These are phyloP conservation scores for Lithophane semibrunnea DNA, from an alignment of 2,888 invertebrate species.

Conservation along the genomic window DNA sequence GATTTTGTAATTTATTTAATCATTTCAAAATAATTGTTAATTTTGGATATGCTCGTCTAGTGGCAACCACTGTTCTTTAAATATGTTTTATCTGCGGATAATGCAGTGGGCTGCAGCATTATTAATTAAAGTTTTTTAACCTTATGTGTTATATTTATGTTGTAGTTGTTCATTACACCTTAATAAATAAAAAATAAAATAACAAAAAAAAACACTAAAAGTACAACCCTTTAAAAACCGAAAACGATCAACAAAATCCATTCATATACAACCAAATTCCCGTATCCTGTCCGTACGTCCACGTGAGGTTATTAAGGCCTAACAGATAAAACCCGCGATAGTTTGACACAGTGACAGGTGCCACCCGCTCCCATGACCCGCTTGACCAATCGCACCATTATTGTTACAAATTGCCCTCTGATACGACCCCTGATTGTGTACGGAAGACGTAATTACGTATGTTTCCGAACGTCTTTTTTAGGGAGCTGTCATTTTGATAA, in stretches of 20 bases:
- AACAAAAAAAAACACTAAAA: neutral
- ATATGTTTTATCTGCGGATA: too few species aligned
- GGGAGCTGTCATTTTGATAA: conserved; percentile 52
- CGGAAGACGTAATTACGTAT: conserved; percentile 76
- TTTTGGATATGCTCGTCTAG: too few species aligned
- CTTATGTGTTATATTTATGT: too few species aligned
- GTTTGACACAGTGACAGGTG: conserved; percentile 83
- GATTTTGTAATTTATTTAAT: too few species aligned
- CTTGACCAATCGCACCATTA: conserved; percentile 81
- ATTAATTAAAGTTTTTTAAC: too few species aligned
- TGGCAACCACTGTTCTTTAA: too few species aligned
- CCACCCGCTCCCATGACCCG: conserved; percentile 80
- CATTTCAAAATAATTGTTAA: too few species aligned
- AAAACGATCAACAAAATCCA: conserved; percentile 50
- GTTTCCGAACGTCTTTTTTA: conserved; percentile 63
- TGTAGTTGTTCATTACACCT: too few species aligned
- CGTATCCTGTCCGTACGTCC: conserved; percentile 67
- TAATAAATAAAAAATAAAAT: too few species aligned
- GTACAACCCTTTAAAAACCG: conserved; percentile 32
- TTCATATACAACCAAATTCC: conserved; percentile 59
- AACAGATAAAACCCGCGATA: conserved; percentile 77
- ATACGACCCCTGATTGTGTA: conserved; percentile 78
- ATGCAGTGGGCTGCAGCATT: too few species aligned
- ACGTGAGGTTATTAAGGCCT: conserved; percentile 77
- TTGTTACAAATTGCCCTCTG: conserved; percentile 82